Base-by-base conservation (phyloP, 2,888 invertebrate genomes). In the Nemapogon koenigi region DNA sequence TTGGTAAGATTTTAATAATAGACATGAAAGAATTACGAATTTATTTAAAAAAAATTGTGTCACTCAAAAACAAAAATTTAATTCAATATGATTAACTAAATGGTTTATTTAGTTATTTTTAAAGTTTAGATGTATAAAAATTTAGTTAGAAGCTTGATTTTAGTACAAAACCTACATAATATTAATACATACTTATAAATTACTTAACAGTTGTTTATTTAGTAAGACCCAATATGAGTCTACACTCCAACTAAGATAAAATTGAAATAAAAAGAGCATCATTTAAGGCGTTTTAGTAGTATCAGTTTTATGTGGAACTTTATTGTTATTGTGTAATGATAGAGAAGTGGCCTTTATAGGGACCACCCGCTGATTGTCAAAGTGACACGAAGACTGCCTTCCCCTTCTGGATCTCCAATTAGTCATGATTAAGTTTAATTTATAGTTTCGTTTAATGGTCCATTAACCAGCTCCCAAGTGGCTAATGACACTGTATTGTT, bases 391-490 rank as follows among this genome's bases (percentile, higher is more conserved):
- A 51, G 49, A 47, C 46, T 49, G 48, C 50, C 45, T 52, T 52
- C 59, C 59, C 57, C 55, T 53, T 57, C 57, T 62, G 59, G 62
- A 59, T 59, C 52, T 59, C 57, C 65, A 73, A 76, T 76, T 76
- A 71, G 71, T 70, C 65, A 70, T 67, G 71, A 76, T 76, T 70
- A 75, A 67, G 57, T 67, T 59, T 62, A 72, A 75, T 78, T 75
- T 75, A 75, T 76, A 59, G 63, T 56, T 62, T 59, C 54, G 57
- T 71, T 73, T 71, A 64, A 69, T 70, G 67, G 64, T 50, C 68
- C 70, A 71, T 75, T 75, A 65, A 65, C 51, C 47, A 52, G 55
- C 60, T 67, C 65, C 62, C 62, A 59, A 53, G 59, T 58, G 62
- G 60, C 57, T 62, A 62, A 66, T 61, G 61, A 62, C 70, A 70